phyloP scores from a whole-genome alignment of 23 tunicate species.

The Pegea sp. region DNA sequence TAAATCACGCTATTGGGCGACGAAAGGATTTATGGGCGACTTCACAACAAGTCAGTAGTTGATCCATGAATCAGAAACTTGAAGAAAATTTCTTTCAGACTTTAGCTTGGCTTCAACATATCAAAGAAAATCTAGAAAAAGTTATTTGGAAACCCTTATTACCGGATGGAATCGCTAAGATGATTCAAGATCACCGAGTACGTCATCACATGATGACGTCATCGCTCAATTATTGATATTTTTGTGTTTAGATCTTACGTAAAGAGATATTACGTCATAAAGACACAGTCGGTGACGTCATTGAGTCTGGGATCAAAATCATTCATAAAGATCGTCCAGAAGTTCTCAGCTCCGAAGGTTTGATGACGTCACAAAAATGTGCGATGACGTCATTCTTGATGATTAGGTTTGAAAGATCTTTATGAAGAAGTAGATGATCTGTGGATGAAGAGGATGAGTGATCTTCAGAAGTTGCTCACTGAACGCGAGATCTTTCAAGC shows the following conservation, averaged over 20 bases:
- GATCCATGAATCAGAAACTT: neutral
- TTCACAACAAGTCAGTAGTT: constrained; percentile 46
- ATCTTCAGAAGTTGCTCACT: constrained; percentile 43
- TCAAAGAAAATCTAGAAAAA: constrained; percentile 15
- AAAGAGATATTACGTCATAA: constrained; percentile 61
- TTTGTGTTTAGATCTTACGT: constrained; percentile 15
- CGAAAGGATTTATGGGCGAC: constrained; percentile 80
- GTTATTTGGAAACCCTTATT: constrained; percentile 18
- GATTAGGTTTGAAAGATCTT: constrained; percentile 40
- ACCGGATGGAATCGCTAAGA: constrained; percentile 79
- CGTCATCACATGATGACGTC: neutral
- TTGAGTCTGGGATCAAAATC: constrained; percentile 42
- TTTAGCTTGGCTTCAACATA: constrained; percentile 53
- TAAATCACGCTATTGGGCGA: constrained; percentile 45
- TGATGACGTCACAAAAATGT: too few species aligned
- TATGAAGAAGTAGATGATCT: constrained; percentile 49
- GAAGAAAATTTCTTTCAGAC: constrained; percentile 9
- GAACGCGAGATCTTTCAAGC: constrained; percentile 75
- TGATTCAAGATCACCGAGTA: constrained; percentile 85
- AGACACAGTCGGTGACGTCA: constrained; percentile 41
- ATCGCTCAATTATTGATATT: neutral
- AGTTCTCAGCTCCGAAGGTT: constrained; percentile 67
- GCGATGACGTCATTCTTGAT: neutral
- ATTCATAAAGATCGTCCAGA: constrained; percentile 76
- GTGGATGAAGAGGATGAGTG: constrained; percentile 46